These are phyloP conservation scores for Sarcophaga subvicina DNA, from an alignment of 2,888 invertebrate genomes.

Conservation along the genomic window DNA sequence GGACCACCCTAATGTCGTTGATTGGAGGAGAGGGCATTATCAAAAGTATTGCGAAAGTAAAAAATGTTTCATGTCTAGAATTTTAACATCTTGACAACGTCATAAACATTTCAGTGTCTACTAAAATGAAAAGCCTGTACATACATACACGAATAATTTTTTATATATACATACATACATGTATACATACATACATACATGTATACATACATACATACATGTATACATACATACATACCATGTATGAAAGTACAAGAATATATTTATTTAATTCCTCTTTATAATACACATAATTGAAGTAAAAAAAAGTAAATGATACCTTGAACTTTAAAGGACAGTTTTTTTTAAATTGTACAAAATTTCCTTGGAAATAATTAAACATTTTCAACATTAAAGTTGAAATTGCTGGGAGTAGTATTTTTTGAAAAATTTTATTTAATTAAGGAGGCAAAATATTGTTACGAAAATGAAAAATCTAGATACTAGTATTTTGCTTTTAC, in stretches of 20 bases:
- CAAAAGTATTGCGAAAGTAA: neutral
- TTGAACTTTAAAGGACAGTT: no score
- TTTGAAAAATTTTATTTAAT: no score
- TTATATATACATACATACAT: neutral
- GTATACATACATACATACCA: neutral
- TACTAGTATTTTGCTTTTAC: no score
- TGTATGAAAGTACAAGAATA: neutral
- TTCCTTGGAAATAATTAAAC: no score
- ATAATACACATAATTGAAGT: no score
- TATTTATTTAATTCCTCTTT: neutral
- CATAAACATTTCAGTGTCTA: neutral
- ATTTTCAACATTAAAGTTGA: no score
- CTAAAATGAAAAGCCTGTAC: neutral
- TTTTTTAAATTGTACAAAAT: no score
- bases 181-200: neutral
- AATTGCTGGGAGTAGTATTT: no score
- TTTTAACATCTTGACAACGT: constrained; percentile 1
- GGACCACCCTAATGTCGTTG: neutral
- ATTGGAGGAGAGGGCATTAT: neutral
- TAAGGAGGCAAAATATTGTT: no score
- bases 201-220: neutral
- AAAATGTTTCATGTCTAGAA: constrained; percentile 8
- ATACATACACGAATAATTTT: neutral
- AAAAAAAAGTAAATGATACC: no score
- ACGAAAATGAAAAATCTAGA: no score